phyloP scores from a whole-genome alignment of 2,888 invertebrate genomes.

The Hemaris fuciformis region DNA sequence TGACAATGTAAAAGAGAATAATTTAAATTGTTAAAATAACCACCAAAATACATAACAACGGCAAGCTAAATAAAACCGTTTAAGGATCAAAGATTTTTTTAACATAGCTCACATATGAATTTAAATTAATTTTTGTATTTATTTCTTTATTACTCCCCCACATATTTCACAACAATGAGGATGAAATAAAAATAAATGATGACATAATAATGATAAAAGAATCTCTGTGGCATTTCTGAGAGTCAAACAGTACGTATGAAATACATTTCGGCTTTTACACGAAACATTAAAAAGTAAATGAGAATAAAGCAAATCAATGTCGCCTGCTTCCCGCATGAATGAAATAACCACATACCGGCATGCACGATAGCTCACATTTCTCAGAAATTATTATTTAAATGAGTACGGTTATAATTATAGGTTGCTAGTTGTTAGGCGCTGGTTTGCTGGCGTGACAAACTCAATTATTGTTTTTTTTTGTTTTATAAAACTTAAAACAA shows the following conservation, averaged over 20 bases:
- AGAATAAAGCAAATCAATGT: neutral
- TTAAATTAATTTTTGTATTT: no score
- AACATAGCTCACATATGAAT: no score
- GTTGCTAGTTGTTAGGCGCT: conserved; percentile 14
- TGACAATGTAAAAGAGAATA: no score
- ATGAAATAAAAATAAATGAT: no score
- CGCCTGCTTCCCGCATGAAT: neutral
- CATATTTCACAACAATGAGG: no score
- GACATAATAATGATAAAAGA: neutral
- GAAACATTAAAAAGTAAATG: neutral
- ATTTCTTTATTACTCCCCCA: no score
- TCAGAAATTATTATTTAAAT: neutral
- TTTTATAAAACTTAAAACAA: no score
- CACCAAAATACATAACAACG: no score
- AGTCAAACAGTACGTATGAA: neutral
- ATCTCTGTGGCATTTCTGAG: neutral
- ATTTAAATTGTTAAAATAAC: no score
- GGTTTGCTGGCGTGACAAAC: neutral
- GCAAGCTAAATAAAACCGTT: no score
- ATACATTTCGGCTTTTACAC: neutral
- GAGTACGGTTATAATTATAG: conserved; percentile 14
- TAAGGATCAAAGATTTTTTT: no score
- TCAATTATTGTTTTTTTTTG: neutral
- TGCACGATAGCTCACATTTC: conserved; percentile 1
- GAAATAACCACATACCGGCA: conserved; percentile 5